phyloP scores from a whole-genome alignment of 2,888 invertebrate genomes.

The Clitarchus hookeri region DNA sequence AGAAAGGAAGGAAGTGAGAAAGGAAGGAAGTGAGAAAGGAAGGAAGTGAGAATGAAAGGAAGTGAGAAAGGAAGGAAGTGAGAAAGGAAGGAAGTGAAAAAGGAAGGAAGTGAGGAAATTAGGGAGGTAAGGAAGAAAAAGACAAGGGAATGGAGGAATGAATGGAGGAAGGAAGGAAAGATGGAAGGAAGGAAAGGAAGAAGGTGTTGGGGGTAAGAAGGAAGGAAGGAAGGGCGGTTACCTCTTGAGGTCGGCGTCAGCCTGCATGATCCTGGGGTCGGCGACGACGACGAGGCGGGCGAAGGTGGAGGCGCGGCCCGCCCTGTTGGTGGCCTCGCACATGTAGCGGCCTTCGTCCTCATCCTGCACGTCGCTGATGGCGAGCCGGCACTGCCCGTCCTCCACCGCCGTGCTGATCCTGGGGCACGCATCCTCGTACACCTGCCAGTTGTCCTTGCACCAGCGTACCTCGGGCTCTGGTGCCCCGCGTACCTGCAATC shows the following conservation, averaged over 20 bases:
- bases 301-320: conserved; percentile 82
- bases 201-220: too few species aligned
- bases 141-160: too few species aligned
- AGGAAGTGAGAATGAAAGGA: too few species aligned
- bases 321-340: conserved; percentile 80
- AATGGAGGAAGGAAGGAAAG: too few species aligned
- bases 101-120: too few species aligned
- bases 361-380: conserved; percentile 64
- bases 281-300: conserved; percentile 78
- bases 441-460: conserved; percentile 81
- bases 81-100: too few species aligned
- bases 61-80: too few species aligned
- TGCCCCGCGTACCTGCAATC: conserved; percentile 55
- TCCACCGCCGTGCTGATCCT: conserved; percentile 52
- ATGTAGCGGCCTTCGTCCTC: conserved; percentile 81
- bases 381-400: conserved; percentile 61
- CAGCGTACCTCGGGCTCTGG: conserved; percentile 74
- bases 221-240: too few species aligned
- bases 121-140: too few species aligned
- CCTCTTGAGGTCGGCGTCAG: conserved; percentile 75
- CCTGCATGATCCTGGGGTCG: conserved; percentile 73
- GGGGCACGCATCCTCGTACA: conserved; percentile 63
- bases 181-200: too few species aligned
- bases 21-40: too few species aligned
- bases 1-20: too few species aligned